Conservation (phyloP, 2,888 invertebrate genomes). For the Polydesmus complanatus region DNA sequence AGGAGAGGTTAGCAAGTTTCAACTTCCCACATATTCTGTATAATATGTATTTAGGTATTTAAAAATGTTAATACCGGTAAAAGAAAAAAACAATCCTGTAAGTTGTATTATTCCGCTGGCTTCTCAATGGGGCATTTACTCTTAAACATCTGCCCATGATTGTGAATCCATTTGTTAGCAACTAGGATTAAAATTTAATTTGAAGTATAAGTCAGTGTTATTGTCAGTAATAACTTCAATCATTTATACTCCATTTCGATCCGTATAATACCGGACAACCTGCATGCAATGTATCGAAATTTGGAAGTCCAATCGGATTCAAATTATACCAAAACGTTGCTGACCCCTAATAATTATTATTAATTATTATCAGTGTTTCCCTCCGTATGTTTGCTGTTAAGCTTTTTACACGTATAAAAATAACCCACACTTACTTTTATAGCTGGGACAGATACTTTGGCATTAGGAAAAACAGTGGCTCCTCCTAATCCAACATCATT, state of each 20-base stretch:
- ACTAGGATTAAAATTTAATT: neutral
- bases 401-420: neutral
- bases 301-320: neutral
- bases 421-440: neutral
- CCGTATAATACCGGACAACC: slow-evolving; percentile 8
- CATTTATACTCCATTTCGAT: slow-evolving; percentile 7
- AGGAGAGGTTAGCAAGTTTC: no score
- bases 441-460: neutral
- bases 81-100: no score
- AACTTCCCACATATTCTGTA: no score
- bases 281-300: neutral
- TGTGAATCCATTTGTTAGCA: slow-evolving; percentile 10
- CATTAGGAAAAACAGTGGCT: neutral
- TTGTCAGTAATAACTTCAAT: neutral
- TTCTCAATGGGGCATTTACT: neutral
- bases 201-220: neutral
- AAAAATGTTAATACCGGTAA: no score
- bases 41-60: no score
- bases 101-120: no score
- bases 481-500: slow-evolving; percentile 8
- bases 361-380: neutral
- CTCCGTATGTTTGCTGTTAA: neutral
- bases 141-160: neutral
- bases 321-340: slow-evolving; percentile 10
- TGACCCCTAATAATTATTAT: neutral